Evolutionary conservation across 1,140 invertebrate species (phyloP).

Genomic region (Drosophila serrata): DNA sequence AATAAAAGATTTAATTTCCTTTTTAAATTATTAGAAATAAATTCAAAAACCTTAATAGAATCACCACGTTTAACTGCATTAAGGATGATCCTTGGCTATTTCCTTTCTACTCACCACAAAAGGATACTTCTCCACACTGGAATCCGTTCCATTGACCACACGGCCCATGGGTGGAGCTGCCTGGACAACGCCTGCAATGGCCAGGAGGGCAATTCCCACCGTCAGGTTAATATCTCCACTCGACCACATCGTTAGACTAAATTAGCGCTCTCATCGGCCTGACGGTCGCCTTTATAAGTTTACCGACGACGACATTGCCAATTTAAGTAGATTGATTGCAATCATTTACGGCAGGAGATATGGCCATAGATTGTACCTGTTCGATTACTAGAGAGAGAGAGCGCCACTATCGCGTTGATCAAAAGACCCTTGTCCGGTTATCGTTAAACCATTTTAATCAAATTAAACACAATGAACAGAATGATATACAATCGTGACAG

Average conservation of each 20-base stretch:
- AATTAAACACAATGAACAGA: slow-evolving; percentile 55
- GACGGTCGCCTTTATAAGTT: slow-evolving; percentile 37
- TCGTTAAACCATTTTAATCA: slow-evolving; percentile 63
- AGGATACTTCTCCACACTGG: slow-evolving; percentile 65
- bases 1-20: rapidly evolving
- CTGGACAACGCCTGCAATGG: background rate
- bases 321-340: slow-evolving; percentile 26
- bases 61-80: background rate
- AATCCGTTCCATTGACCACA: slow-evolving; percentile 77
- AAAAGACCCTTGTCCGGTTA: slow-evolving; percentile 20
- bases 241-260: slow-evolving; percentile 32
- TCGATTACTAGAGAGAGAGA: slow-evolving; percentile 25
- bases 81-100: background rate
- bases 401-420: slow-evolving; percentile 25
- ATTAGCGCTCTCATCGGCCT: slow-evolving; percentile 1
- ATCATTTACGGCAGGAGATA: slow-evolving; percentile 51
- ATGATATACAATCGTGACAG: slow-evolving; percentile 48
- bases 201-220: slow-evolving; percentile 23
- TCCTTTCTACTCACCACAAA: slow-evolving; percentile 60
- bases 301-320: slow-evolving; percentile 18
- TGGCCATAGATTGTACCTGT: slow-evolving; percentile 2
- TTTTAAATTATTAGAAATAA: background rate
- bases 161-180: slow-evolving; percentile 55
- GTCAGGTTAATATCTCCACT: slow-evolving; percentile 13
- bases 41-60: background rate